Base-by-base conservation (phyloP, 2,888 invertebrate species). In the Drosophila birchii region DNA sequence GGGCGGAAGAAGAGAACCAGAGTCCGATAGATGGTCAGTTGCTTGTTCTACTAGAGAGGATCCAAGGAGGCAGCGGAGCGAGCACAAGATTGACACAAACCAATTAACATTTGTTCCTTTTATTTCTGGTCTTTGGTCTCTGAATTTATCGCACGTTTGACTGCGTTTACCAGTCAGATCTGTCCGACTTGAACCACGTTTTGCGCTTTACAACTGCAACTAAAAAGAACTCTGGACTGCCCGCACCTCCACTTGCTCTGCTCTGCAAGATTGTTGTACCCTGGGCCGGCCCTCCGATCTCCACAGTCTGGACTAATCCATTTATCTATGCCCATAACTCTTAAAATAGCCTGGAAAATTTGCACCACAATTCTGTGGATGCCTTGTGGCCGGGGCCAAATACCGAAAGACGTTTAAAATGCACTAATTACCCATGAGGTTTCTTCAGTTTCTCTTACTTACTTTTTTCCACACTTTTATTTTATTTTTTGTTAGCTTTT, bases 61-160 rank as follows among this genome's bases (percentile, higher is more conserved):
- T 78, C 71, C 64, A 66, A 45, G 70, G 16, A 38, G 67, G 68
- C 47, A 68, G 41, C 45, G 64, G 49, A 49, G 43, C 54, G 61
- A 61, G 64, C 73, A 73, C 62, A 81, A 89, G 90, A 90, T 86
- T 90, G 89, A 90, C 90, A 89, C 88, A 90, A 90, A 90, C 90
- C 89, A 90, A 90, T 90, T 90, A 90, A 90, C 89, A 84, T 90
- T 89, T 90, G 88, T 85, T 86, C 89, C 88, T 89, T 88, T 90
- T 89, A 88, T 86, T 83, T 82, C 80, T 88, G 70, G 75, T 80
- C 79, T 81, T 78, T 79, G 80, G 74, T 56, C 77, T 85, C 88
- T 82, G 83, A 85, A 90, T 90, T 90, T 90, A 89, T 90, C 89
- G 90, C 90, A 89, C 86, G 88, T 86, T 89, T 89, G 90, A 86